Conservation (phyloP, 2,797 vertebrate species). For the Muraenolepis orangiensis region DNA sequence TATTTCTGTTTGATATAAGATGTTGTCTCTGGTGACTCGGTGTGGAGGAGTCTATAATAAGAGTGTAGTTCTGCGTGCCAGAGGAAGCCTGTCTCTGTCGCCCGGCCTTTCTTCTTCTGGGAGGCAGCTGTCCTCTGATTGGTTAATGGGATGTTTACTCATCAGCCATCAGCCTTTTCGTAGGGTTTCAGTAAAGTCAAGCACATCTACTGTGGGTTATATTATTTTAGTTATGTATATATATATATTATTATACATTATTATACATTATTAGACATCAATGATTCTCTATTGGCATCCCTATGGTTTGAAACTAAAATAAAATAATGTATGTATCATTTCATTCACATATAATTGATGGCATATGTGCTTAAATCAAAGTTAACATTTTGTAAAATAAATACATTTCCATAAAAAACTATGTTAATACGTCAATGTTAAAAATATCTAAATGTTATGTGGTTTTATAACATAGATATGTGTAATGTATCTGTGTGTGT, state of each 20-base stretch:
- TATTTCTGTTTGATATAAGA: slow-evolving; percentile 64
- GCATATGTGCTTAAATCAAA: too few relatives aligned
- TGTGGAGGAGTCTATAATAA: slow-evolving; percentile 49
- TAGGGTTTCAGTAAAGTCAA: neutral
- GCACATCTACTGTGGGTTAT: neutral
- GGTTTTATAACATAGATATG: too few relatives aligned
- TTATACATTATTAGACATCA: neutral
- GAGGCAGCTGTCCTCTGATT: neutral
- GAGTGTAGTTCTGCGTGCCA: slow-evolving; percentile 37
- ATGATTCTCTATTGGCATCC: neutral
- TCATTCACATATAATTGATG: neutral
- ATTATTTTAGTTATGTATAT: too few relatives aligned
- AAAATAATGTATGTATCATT: neutral
- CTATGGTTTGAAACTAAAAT: neutral
- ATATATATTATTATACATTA: neutral
- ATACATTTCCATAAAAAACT: neutral
- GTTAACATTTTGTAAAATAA: too few relatives aligned
- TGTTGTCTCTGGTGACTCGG: slow-evolving; percentile 51
- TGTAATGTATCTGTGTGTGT: too few relatives aligned
- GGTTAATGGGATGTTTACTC: neutral
- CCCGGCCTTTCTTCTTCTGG: too few relatives aligned
- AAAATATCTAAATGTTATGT: too few relatives aligned
- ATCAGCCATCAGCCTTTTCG: neutral
- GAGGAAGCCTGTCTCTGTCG: slow-evolving; percentile 29
- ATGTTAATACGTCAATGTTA: neutral